Base-by-base conservation (phyloP, 2,888 invertebrate genomes). In the Hipparchia sbordonii region DNA sequence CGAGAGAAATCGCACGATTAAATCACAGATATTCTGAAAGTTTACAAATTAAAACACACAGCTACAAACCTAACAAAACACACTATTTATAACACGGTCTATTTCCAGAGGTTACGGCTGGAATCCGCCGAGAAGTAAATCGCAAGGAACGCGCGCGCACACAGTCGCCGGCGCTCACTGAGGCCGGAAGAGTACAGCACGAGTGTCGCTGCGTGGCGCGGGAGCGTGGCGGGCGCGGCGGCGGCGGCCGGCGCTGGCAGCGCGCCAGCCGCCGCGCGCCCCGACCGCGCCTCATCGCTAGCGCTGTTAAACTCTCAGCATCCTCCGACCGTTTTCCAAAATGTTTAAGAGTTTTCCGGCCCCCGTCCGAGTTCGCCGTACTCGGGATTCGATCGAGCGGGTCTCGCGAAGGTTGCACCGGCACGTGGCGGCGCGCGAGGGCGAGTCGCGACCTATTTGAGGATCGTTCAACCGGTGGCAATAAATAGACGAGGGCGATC, bases 401-500 rank as follows among this genome's bases (percentile, higher is more conserved):
- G 48, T 23, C 10, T 23, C 9, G 9, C 23, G 51, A 10, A 52
- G 52, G 63, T 10, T 51, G 52, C 33, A 52, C 10, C 3, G 48
- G 9, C 33, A 33, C 65, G 65, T 33, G 33, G 6, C 51, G 65
- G 51, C 59, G 33, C 52, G 51, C 73, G 71, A 66, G 69, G 12
- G 54, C 65, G 13, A 4, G 9, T 3, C 12, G 51, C 62, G 72
- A 63, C 82, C 86, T 78, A 82, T 73, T 82, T 87, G 80, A 71
- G 79, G 82, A 78, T 73, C 85, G 79, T 83, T 85, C 82, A 82
- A 82, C 82, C 79, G 52, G 71, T 73, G 74, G 74, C 71, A 79
- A 79, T 79, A 81, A 77, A 80, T 81, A 78, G 77, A 77, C 75
- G 78, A 77, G 79, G 76, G 76, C 79, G 76, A 72, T 77, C 77